phyloP scores from a whole-genome alignment of 2,888 invertebrate species.

The Chrysolina haemoptera region DNA sequence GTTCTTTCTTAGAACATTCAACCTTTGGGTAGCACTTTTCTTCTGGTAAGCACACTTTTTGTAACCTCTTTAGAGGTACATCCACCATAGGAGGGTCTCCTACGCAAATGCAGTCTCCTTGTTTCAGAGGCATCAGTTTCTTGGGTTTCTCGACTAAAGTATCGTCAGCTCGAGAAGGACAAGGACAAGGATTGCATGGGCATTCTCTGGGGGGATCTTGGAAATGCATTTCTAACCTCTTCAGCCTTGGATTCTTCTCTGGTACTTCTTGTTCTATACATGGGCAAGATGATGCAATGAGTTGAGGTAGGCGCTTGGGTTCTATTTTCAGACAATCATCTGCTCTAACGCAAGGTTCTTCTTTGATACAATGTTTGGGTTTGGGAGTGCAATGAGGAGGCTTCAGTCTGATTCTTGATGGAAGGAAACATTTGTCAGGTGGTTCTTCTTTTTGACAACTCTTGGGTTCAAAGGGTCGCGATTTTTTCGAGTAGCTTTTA shows the following conservation, averaged over 20 bases:
- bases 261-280: slow-evolving; percentile 50
- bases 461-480: slow-evolving; percentile 26
- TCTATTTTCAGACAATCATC: slow-evolving; percentile 39
- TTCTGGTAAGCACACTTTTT: slow-evolving; percentile 42
- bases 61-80: slow-evolving; percentile 45
- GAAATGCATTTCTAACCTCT: slow-evolving; percentile 46
- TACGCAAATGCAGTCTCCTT: slow-evolving; percentile 49
- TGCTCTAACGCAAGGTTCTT: slow-evolving; percentile 33
- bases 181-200: slow-evolving; percentile 31
- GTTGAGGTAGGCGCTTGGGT: slow-evolving; percentile 49
- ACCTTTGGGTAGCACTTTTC: slow-evolving; percentile 31
- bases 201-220: slow-evolving; percentile 51
- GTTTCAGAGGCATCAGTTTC: slow-evolving; percentile 40
- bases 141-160: slow-evolving; percentile 28
- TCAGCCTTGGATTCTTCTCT: slow-evolving; percentile 43
- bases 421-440: slow-evolving; percentile 36
- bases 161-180: slow-evolving; percentile 45
- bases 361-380: slow-evolving; percentile 29
- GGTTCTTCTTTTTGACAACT: slow-evolving; percentile 18
- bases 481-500: slow-evolving; percentile 15
- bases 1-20: slow-evolving; percentile 19
- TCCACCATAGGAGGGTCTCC: slow-evolving; percentile 49
- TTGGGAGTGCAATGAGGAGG: slow-evolving; percentile 25
- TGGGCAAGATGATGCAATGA: slow-evolving; percentile 44
- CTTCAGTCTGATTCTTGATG: slow-evolving; percentile 36